These are phyloP conservation scores for Ambastaia sidthimunki DNA, from an alignment of 2,797 vertebrate genomes.

Conservation along the genomic window DNA sequence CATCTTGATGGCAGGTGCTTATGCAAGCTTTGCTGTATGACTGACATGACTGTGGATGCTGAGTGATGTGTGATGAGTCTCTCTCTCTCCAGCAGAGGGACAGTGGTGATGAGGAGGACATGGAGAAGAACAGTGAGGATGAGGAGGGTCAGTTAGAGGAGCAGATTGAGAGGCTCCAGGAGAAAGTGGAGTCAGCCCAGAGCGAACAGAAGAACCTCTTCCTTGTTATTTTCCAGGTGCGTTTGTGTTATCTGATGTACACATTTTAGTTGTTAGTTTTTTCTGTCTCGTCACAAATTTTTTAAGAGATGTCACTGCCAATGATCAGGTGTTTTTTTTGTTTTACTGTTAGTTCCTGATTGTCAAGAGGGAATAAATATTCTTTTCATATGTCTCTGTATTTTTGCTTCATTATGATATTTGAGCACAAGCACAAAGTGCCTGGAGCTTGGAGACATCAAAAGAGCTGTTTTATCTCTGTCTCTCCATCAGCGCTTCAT, in stretches of 20 bases:
- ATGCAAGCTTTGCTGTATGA: background rate
- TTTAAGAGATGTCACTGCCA: background rate
- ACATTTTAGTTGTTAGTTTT: background rate
- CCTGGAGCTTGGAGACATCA: constrained; percentile 14
- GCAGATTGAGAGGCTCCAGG: constrained; percentile 94
- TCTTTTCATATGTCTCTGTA: constrained; percentile 19
- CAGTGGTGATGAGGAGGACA: constrained; percentile 87
- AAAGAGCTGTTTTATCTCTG: background rate
- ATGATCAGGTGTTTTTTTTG: background rate
- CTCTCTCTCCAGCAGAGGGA: constrained; percentile 71
- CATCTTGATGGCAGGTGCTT: no score
- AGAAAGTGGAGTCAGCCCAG: constrained; percentile 96
- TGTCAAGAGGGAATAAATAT: constrained; percentile 8
- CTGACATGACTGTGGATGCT: background rate
- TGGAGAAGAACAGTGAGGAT: constrained; percentile 91
- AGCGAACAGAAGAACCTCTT: constrained; percentile 99
- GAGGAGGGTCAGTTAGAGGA: constrained; percentile 95
- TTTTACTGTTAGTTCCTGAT: constrained; percentile 12
- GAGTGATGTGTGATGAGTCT: background rate
- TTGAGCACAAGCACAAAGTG: constrained; percentile 1
- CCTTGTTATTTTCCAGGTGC: constrained; percentile 98
- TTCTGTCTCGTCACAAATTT: background rate
- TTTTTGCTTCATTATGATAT: constrained; percentile 9
- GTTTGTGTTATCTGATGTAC: background rate
- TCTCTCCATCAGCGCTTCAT: constrained; percentile 87